Base-by-base conservation (phyloP, 1,140 invertebrate species). In the Drosophila kikkawai region DNA sequence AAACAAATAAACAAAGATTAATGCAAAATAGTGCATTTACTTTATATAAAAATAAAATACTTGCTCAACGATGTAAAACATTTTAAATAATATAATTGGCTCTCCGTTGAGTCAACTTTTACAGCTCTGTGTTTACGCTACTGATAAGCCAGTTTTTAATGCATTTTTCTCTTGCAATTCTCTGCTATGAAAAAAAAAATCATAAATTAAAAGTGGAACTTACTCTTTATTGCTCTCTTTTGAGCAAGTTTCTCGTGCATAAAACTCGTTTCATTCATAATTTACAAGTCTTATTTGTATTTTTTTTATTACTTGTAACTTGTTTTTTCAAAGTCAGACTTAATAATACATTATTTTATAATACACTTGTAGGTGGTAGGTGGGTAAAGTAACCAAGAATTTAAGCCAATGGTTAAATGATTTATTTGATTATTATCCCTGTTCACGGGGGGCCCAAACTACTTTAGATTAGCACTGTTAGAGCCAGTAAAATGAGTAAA, bases 121-220 rank as follows among this genome's bases (percentile, higher is more conserved):
- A 65, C 42, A 58, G 13, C 29, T 44, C 15, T 37, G 47, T 19
- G 15, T 53, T 67, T 36, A 42, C 47, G 1, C 0, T 22, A 11
- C 22, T 55, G 67, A 70, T 70, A 70, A 70, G 22, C 12, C 7
- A 53, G 26, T 22, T 32, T 70, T 45, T 17, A 37, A 15, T 44
- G 45, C 12, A 50, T 45, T 59, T 59, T 32, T 19, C 47, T 32
- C 7, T n/a, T 22, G 12, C 17, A 41, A 57, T 19, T 41, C 19
- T 41, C 19, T 55, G 34, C 0, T 37, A 34, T n/a, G 53, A n/a
- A 26, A 19, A 57, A 26, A 15, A 55, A 37, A 13, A 53, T 29
- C 17, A 12, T 12, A 11, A 19, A 22, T 34, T 19, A 7, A n/a
- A 51, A 7, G 12, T 17, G 3, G 12, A 17, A 42, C 1, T n/a